Evolutionary conservation across 1,140 invertebrate genomes (phyloP).

Genomic region (Branchinecta lindahli): DNA sequence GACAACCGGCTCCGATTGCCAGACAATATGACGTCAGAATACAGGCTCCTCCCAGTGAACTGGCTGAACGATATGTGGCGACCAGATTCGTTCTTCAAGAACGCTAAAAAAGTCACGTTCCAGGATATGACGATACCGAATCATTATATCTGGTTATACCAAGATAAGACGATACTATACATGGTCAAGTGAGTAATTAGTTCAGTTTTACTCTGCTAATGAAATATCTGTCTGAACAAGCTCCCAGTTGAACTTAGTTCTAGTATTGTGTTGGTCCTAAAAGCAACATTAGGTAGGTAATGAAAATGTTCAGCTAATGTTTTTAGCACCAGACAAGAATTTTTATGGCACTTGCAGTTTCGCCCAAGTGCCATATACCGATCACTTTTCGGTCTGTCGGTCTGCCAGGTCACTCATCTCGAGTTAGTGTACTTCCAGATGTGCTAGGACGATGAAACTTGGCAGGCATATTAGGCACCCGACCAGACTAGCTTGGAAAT

Average conservation of each 20-base stretch:
- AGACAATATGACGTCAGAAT: constrained; percentile 80
- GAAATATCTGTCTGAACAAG: neutral
- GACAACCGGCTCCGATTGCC: constrained; percentile 68
- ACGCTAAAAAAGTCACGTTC: constrained; percentile 30
- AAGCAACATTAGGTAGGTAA: too few relatives aligned
- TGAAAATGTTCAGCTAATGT: too few relatives aligned
- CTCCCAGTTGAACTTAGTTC: neutral
- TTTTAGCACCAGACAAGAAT: too few relatives aligned
- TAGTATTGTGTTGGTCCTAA: too few relatives aligned
- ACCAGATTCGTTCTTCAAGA: constrained; percentile 29
- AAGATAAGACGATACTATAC: constrained; percentile 27
- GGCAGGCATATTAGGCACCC: too few relatives aligned
- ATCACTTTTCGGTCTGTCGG: too few relatives aligned
- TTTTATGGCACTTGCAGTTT: too few relatives aligned
- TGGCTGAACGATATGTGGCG: constrained; percentile 28
- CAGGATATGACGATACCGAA: constrained; percentile 31
- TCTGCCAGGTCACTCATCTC: too few relatives aligned
- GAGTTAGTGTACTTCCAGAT: too few relatives aligned
- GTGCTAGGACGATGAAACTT: too few relatives aligned
- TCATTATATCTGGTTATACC: constrained; percentile 28
- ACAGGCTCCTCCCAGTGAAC: constrained; percentile 32
- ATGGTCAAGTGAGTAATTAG: constrained; percentile 27
- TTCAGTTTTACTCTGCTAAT: neutral
- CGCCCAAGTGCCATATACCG: too few relatives aligned
- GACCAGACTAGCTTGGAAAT: too few relatives aligned